These are phyloP conservation scores for Sebastes alutus DNA, from an alignment of 2,797 vertebrate genomes.

Conservation along the genomic window DNA sequence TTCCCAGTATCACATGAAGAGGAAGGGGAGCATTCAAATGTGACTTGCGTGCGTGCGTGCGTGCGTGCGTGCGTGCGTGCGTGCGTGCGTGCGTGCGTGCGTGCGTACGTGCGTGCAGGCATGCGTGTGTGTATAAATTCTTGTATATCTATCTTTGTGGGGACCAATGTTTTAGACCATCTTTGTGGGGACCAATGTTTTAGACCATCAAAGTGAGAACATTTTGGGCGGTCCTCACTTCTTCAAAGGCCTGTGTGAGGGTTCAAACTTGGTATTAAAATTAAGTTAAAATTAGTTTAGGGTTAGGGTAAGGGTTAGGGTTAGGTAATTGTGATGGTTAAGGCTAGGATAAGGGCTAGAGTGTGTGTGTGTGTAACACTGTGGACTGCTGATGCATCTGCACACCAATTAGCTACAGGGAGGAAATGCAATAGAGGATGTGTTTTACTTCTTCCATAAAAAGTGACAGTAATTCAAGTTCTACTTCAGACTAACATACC, in stretches of 20 bases:
- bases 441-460: constrained; percentile 33
- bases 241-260: no score
- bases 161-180: neutral
- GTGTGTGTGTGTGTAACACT: neutral
- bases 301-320: neutral
- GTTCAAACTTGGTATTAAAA: no score
- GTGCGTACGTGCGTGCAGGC: neutral
- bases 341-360: neutral
- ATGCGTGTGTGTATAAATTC: neutral
- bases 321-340: neutral
- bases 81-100: neutral
- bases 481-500: neutral
- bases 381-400: neutral
- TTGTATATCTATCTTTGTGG: neutral
- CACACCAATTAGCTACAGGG: constrained; percentile 14
- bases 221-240: no score
- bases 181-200: neutral
- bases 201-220: neutral
- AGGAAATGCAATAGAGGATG: neutral
- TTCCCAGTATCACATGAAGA: constrained; percentile 32
- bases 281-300: neutral
- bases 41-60: constrained; percentile 17
- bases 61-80: neutral
- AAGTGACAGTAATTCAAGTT: constrained; percentile 27
- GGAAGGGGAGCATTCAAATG: constrained; percentile 20